Evolutionary conservation across 2,888 invertebrate genomes (phyloP).

Genomic region (Salpingus planirostris): DNA sequence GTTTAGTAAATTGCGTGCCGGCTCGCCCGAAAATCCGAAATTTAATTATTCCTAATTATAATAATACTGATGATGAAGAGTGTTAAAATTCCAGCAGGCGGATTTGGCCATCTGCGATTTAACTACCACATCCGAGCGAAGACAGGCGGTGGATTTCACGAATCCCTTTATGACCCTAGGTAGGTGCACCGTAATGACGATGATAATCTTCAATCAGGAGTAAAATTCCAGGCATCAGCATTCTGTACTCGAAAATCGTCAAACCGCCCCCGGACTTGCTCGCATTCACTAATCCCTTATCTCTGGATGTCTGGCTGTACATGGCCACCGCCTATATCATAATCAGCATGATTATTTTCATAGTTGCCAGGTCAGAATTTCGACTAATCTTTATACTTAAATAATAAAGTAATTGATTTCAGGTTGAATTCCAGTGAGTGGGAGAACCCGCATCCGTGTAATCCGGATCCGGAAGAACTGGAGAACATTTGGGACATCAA

Average conservation of each 20-base stretch:
- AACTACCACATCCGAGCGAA: conserved; percentile 87
- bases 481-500: conserved; percentile 83
- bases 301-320: conserved; percentile 81
- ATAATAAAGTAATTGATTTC: conserved; percentile 20
- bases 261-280: conserved; percentile 74
- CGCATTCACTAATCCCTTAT: conserved; percentile 83
- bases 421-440: conserved; percentile 85
- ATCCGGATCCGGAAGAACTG: conserved; percentile 72
- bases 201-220: too few relatives aligned
- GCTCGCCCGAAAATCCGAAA: too few relatives aligned
- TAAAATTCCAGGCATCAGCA: conserved; percentile 63
- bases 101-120: conserved; percentile 93
- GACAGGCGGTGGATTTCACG: conserved; percentile 84
- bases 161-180: conserved; percentile 97
- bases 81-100: conserved; percentile 81
- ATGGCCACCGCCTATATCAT: conserved; percentile 79
- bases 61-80: too few relatives aligned
- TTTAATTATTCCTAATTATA: too few relatives aligned
- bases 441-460: conserved; percentile 90
- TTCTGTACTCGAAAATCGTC: conserved; percentile 72
- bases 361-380: conserved; percentile 52
- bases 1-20: too few relatives aligned
- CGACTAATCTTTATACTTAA: background rate
- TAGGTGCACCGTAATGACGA: conserved; percentile 17
- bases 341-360: conserved; percentile 72